Base-by-base conservation (phyloP, 2,797 vertebrate species). In the Tachyglossus aculeatus region DNA sequence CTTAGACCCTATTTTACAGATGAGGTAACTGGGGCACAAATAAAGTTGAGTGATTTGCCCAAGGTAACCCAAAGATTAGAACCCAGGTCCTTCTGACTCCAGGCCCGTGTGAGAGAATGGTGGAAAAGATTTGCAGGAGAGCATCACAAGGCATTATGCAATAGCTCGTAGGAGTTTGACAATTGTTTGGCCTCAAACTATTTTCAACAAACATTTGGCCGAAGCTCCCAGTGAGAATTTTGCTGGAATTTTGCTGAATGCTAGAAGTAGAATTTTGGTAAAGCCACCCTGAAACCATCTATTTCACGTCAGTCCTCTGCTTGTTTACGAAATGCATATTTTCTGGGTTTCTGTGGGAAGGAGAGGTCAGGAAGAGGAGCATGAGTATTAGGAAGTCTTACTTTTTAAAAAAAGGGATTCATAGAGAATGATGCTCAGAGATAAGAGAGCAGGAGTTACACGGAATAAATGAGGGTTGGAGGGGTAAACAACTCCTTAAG, bases 171-270 rank as follows among this genome's bases (percentile, higher is more conserved):
- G 71, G 67, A 44, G 83, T 83, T 83, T 40, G 43, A 69, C 75
- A 83, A 78, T 83, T 80, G 52, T 83, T 76, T 83, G 78, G 55
- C 65, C 67, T 80, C 14, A n/a, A 75, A 54, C 66, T 19, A 45
- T 56, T 76, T 81, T 83, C 53, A 80, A 69, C 69, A 69, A 83
- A 80, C 74, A 74, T 57, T 80, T 87, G 81, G 71, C 76, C 61
- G 39, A 39, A 61, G 34, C 67, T 81, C 54, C 45, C 83, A 81
- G 85, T 81, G 66, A 78, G 24, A 38, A 74, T 80, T 81, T 87
- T 81, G 74, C 71, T 74, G 62, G 59, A 71, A 66, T 83, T 85
- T 78, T 80, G 59, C 71, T 81, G 78, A 81, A 81, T 81, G 78
- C 48, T 50, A 69, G 67, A 74, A 71, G 61, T 19, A 71, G 67